Base-by-base conservation (phyloP, 2,888 invertebrate genomes). In the Mesoligia furuncula region DNA sequence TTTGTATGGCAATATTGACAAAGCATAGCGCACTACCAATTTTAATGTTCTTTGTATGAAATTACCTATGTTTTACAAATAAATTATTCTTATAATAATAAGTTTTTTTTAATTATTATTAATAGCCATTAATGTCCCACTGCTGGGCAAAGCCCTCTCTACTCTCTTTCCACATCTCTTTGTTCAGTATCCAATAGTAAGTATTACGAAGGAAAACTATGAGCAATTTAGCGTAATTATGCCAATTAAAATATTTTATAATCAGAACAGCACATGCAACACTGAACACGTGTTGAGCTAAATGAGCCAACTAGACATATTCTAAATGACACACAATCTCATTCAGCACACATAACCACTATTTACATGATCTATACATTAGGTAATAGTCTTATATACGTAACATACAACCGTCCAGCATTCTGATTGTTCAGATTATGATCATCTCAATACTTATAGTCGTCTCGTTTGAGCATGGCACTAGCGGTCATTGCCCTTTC, bases 311-410 rank as follows among this genome's bases (percentile, higher is more conserved):
- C 62, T 13, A 78, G 66, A 51, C 51, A 45, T 70, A 42, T 54
- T 36, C 65, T 24, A 27, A 74, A 71, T 61, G 65, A 62, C 66
- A 72, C 24, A 75, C 39, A 69, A 73, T 75, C 65, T 73, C 45
- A 73, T 73, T 70, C 79, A 64, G 45, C n/a, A 24, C 54, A 73
- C 79, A 85, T 82, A 83, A 78, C 54, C 13, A 70, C 75, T 79
- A 84, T 84, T 75, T 73, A 83, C 86, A 83, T 83, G 83, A 79
- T 86, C 73, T 78, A 68, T 45, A 36, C 65, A 64, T 86, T 84
- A 83, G 36, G 57, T 84, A 83, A 86, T 15, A 45, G 31, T 11
- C 6, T 45, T 62, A 57, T 15, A 17, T 59, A 87, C 79, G 86
- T 87, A 79, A 80, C 72, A 36, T 8, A 68, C 9, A 24, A 45